A percentile compares a stretch with the other conserved stretches of the same genome.
These are phyloP conservation scores for Elegia similella DNA, from an alignment of 2,888 invertebrate genomes.

Conservation along the genomic window DNA sequence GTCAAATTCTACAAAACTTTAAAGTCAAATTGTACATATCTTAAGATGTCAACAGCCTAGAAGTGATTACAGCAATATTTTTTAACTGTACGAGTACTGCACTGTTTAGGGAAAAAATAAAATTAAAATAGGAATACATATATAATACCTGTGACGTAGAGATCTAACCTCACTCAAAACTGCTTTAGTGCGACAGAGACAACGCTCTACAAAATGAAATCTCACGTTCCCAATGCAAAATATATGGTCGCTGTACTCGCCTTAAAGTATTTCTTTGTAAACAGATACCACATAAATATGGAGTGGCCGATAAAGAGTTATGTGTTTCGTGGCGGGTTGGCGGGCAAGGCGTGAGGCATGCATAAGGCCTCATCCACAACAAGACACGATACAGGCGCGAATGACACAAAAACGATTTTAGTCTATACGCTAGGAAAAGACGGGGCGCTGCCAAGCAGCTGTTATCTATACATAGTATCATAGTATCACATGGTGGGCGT, in stretches of 20 bases:
- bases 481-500: no score
- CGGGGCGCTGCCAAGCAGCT: no score
- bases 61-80: no score
- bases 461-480: no score
- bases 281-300: constrained; percentile 17
- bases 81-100: no score
- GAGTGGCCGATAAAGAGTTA: constrained; percentile 11
- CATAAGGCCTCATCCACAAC: neutral
- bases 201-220: constrained; percentile 3
- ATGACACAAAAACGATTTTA: neutral
- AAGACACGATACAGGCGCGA: neutral
- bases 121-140: no score
- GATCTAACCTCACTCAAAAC: neutral
- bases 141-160: neutral
- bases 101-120: no score
- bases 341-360: constrained; percentile 8
- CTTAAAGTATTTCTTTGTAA: constrained; percentile 16
- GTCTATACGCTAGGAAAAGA: no score
- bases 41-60: no score
- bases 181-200: neutral
- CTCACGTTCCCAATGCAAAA: neutral
- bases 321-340: constrained; percentile 2
- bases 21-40: no score
- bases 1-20: no score
- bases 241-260: neutral